Evolutionary conservation across 2,113 vertebrate genomes (phyloP), one percentile per base, ranked within the genome.

Genomic region (Mionectes macconnelli): DNA sequence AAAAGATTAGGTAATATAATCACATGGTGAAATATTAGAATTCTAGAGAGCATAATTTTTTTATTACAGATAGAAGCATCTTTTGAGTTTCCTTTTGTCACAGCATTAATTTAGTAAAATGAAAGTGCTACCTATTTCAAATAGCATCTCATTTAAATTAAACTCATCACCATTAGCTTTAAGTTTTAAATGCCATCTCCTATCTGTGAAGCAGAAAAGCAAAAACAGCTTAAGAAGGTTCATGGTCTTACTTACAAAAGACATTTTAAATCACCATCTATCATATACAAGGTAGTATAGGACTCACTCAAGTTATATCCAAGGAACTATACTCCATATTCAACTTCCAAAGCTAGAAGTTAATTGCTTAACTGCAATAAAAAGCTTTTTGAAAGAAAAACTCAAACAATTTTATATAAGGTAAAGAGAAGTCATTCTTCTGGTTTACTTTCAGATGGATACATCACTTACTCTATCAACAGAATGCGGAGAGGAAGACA

Each of bases 71-170:
- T 94, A 86, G 89, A 95, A 96, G 47, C 49, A 94, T 90, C 74
- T 97, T 97, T 87, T 76, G 83, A 95, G 74, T 96, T 97, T 96
- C 55, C 75, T 96, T 96, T 96, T 95, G 96, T 75, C 79, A 96
- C 84, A 90, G 92, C 88, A 96, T 95, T 97, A 97, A 95, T 94
- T 95, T 97, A 74, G 69, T 94, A 78, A 97, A 97, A 96, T 87
- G 94, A 94, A 98, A 96, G 76, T 59, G 93, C 97, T 98, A 97
- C 97, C 96, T 97, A 53, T 94, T 97, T 98, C 95, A 96, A 97
- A 98, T 95, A 98, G 87, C 66, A 96, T 76, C 80, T 96, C 90
- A 97, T 98, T 97, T 97, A 97, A 98, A 96, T 98, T 96, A 94
- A 97, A 97, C 75, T 96, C 94, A 94, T 96, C 94, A 97, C 66